A percentile compares a stretch with the other conserved stretches of the same genome.
Conservation (phyloP, 2,113 vertebrate species). For the Deroptyus accipitrinus region DNA sequence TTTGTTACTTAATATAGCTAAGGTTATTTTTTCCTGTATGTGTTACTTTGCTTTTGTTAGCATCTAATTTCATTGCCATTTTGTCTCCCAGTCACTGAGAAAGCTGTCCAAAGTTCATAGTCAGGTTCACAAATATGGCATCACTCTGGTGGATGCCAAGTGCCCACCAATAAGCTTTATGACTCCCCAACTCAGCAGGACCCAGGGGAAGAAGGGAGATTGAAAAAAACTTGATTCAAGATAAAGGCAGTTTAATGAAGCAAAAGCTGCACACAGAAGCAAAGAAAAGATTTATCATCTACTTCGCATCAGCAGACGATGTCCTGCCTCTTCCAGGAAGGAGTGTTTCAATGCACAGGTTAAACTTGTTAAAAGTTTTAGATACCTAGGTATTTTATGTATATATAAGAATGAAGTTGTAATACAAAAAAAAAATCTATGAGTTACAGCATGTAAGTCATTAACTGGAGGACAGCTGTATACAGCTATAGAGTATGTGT, state of each 20-base stretch:
- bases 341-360: neutral
- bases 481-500: neutral
- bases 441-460: neutral
- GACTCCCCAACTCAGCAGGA: neutral
- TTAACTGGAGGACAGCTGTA: neutral
- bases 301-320: neutral
- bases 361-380: neutral
- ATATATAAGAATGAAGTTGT: neutral
- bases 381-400: neutral
- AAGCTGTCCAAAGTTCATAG: neutral
- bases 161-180: neutral
- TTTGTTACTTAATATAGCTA: neutral
- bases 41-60: neutral
- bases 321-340: neutral
- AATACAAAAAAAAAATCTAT: neutral
- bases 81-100: neutral
- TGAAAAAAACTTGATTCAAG: neutral
- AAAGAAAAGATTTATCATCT: neutral
- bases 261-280: neutral
- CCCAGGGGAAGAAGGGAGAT: neutral
- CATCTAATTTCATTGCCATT: neutral
- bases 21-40: neutral
- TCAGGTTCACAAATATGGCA: neutral
- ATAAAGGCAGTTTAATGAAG: neutral
- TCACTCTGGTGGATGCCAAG: neutral